Evolutionary conservation across 2,888 invertebrate species (phyloP), one percentile per base, ranked within the genome.

Genomic region (Coleophora deauratella): DNA sequence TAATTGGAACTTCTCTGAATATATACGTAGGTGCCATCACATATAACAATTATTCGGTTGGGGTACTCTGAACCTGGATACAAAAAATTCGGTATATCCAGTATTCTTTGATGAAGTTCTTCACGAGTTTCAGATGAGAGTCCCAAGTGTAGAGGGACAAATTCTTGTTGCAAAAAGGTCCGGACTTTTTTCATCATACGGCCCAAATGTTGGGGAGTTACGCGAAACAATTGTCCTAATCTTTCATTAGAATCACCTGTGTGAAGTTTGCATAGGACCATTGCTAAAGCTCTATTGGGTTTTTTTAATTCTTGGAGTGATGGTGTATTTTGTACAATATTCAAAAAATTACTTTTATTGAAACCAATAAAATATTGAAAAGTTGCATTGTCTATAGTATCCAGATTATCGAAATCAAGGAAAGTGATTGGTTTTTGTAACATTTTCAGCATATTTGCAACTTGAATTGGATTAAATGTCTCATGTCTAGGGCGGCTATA

Each of bases 1-100:
- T 42, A 38, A 12, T 42, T 38, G 9, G 35, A 35, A 35, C 42
- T 42, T 31, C 35, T 42, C 21, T 42, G 31, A 9, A 42, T 11
- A 12, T 42, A 42, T 34, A 38, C 12, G 30, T 38, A 38, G 14
- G 42, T 42, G 12, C 35, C 38, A 21, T 42, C 42, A 38, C 28
- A 28, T 8, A 28, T 28, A 30, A 37, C 15, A 38, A 38, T 38
- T 12, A 37, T 9, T 6, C 31, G 9, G 34, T 38, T 35, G 9
- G 34, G 34, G 31, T 42, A 7, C 14, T 35, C 27, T 28, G 21
- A 33, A 34, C 30, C 14, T n/a, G 37, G 7, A 37, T 39, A 28
- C 11, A 28, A 34, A 10, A 28, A 34, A 12, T 34, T 27, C 27
- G 32, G 27, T 32, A 38, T 33, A 15, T 14, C 13, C 10, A 27